Evolutionary conservation across 2,888 invertebrate species (phyloP), one percentile per base, ranked within the genome.

Genomic region (Dorcus parallelipipedus): DNA sequence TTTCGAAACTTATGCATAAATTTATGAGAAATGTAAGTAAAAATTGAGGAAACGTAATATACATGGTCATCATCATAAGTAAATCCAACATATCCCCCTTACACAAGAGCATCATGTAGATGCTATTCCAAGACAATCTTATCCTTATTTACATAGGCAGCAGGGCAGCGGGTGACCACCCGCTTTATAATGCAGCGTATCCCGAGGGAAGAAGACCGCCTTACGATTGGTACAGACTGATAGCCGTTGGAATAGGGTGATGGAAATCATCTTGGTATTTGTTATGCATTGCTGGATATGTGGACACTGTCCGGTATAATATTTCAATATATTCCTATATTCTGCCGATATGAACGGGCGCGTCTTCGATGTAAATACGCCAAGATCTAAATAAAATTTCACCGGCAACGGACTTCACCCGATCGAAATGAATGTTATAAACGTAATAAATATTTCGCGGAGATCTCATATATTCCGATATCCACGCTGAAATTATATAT

Each of bases 281-380:
- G 76, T 75, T 77, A 77, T 77, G 77, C 77, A 77, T 77, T 77
- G 77, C 74, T 74, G 73, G 72, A 71, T 72, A 68, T 73, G 75
- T 76, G 76, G 76, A 76, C 77, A 76, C 69, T 73, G 76, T 70
- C 71, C 74, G 72, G 76, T 73, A 77, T 77, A 77, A 77, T 77
- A 76, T 77, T 77, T 77, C 76, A 76, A 77, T 77, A 76, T 77
- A 76, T 74, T 73, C 68, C 64, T 63, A 64, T 62, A 47, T 39
- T 45, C 45, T 3, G 45, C 23, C 17, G 45, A 45, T 45, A 45
- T 45, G 45, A 45, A 45, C 45, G 45, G 45, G 45, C 23, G 45
- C 45, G 45, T 23, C 23, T 45, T 23, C 45, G 45, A 45, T 45
- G 45, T 45, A 45, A 45, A 45, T 45, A 45, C 45, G 45, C 45